Base-by-base conservation (phyloP, 2,113 vertebrate genomes). In the Anguilla japonica region DNA sequence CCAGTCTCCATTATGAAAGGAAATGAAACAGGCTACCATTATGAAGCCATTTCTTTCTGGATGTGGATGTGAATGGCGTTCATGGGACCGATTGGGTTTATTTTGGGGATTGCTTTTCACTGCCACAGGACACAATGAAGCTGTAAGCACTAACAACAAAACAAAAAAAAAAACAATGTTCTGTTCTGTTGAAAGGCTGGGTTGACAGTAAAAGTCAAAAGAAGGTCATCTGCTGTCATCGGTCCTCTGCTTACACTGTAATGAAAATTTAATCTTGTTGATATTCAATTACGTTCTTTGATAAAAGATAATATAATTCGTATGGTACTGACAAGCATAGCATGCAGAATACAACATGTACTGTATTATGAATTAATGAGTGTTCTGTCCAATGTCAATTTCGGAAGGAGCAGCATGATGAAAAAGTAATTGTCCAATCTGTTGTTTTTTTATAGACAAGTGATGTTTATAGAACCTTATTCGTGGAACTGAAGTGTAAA, bases 131-230 rank as follows among this genome's bases (percentile, higher is more conserved):
- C 15, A 53, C 34, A 53, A 40, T 89, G 29, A 75, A 82, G 84
- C 81, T 80, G 60, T 80, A 88, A 88, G 87, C 29, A 79, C 83
- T 86, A 53, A 50, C 57, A 88, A 82, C 88, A n/a, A n/a, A 88
- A 82, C 88, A n/a, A n/a, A n/a, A n/a, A n/a, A 34, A 34, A 67
- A 18, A 75, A 29, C 57, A 67, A 83, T 67, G 40, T 60, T 85
- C 82, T 67, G 5, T 50, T 8, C 34, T 41, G 81, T 83, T 89
- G 83, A 89, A 79, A 56, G 86, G 40, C 75, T 67, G 75, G 56
- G 60, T 53, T 88, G 84, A 83, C 71, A 87, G 86, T 41, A 79
- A 84, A 85, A 88, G 84, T 83, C 41, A 85, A 75, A 82, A 71
- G 63, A 88, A 87, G 86, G 86, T 87, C 84, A 85, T 85, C n/a